A percentile compares a stretch with the other conserved stretches of the same genome.
Conservation (phyloP, 2,888 invertebrate genomes). For the Artemia sp. region DNA sequence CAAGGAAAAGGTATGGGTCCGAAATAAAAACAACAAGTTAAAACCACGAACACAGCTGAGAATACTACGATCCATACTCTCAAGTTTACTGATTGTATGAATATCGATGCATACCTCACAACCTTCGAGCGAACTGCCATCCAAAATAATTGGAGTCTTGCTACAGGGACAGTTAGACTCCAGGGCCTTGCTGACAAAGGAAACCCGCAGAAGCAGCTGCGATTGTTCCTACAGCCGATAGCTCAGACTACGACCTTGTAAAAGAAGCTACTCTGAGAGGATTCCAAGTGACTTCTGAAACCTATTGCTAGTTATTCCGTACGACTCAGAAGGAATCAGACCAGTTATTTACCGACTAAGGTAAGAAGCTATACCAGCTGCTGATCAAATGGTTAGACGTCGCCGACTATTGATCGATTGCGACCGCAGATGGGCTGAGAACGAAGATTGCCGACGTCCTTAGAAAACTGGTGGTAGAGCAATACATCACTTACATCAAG, state of each 20-base stretch:
- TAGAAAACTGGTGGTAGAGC: no score
- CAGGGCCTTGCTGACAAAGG: not conserved
- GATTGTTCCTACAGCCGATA: not conserved
- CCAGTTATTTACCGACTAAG: not conserved
- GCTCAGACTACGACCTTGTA: not conserved
- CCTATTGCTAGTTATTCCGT: not conserved
- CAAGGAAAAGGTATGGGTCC: no score
- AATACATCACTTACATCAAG: no score
- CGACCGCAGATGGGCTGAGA: no score
- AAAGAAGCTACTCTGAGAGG: not conserved
- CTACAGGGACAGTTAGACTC: not conserved
- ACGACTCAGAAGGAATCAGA: not conserved
- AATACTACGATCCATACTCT: not conserved
- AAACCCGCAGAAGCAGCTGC: not conserved
- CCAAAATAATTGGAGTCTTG: not conserved
- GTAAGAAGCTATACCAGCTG: not conserved
- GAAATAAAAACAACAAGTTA: no score
- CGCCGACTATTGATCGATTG: no score
- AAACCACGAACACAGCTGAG: no score
- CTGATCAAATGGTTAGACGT: not conserved
- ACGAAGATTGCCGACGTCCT: no score
- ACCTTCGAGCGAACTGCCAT: not conserved
- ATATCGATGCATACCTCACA: not conserved
- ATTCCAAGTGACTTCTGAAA: not conserved
- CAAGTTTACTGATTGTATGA: not conserved